Base-by-base conservation (phyloP, 2,113 vertebrate species). In the Spilogale gracilis region DNA sequence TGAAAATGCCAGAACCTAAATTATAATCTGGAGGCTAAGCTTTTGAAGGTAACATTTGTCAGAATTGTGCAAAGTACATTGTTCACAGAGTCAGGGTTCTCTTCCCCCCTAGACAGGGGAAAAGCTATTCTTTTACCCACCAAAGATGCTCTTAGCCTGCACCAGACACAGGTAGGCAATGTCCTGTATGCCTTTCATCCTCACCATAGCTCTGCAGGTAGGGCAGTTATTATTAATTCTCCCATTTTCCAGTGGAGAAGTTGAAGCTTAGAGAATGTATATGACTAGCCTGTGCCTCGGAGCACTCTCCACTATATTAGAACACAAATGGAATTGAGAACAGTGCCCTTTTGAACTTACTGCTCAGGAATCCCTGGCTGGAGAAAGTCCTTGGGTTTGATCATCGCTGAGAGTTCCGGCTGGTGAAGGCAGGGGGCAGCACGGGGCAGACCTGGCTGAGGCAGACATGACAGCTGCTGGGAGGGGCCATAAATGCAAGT, bases 1-100 rank as follows among this genome's bases (percentile, higher is more conserved):
- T 63, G 80, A 79, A 97, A 94, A 88, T 93, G 10, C 23, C 85
- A 81, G 91, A 60, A 63, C 12, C 12, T 69, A 89, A 71, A 38
- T 45, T 84, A 9, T 32, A 69, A 56, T 84, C 88, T 18, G 16
- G 20, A 12, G 82, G 63, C 78, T 92, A 81, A 94, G 54, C 9
- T 65, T 91, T 85, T 10, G 11, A 93, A 97, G 45, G 78, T 48
- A 71, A 8, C 63, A 63, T 79, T 93, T 95, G 38, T 81, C 56
- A 76, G 17, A n/a, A 10, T 25, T 85, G 30, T 71, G 61, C 87
- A 69, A 83, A 82, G 79, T 74, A 73, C 20, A 18, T 67, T 93
- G 27, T 50, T 69, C 50, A 56, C 2, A 92, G 80, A 92, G 63
- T 58, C 54, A 79, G 94, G 45, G 58, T 61, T 76, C 2, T 52